Conservation (phyloP, 2,113 vertebrate genomes). For the Naja naja region DNA sequence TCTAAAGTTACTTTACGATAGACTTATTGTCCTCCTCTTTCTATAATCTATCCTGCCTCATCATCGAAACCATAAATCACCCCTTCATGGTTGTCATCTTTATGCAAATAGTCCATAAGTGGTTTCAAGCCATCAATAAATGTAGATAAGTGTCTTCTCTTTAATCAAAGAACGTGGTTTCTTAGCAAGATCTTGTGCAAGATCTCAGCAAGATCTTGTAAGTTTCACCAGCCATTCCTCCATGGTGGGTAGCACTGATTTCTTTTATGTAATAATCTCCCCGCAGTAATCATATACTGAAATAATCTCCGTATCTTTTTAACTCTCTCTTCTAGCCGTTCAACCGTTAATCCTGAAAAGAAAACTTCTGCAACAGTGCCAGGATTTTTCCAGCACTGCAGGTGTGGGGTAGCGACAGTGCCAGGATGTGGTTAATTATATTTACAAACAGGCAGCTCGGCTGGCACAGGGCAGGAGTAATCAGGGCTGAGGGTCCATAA, state of each 20-base stretch:
- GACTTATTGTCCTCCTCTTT: neutral
- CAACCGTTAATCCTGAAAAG: neutral
- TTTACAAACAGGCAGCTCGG: constrained; percentile 58
- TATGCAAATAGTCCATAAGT: neutral
- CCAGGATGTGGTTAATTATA: constrained; percentile 3
- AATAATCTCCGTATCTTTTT: neutral
- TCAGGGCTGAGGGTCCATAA: constrained; percentile 57
- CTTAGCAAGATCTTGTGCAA: neutral
- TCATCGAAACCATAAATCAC: neutral
- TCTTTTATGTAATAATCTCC: neutral
- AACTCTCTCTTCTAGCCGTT: neutral
- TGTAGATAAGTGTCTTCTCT: neutral
- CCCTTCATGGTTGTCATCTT: neutral
- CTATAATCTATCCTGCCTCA: neutral
- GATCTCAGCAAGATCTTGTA: neutral
- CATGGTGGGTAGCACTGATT: neutral
- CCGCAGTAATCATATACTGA: neutral
- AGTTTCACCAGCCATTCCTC: neutral
- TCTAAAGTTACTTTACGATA: neutral
- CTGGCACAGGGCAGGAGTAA: constrained; percentile 63
- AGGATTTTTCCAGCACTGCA: neutral
- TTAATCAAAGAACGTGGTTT: neutral
- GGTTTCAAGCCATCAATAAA: neutral
- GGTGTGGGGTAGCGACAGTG: neutral
- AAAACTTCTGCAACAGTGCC: neutral